A percentile compares a stretch with the other conserved stretches of the same genome.
Evolutionary conservation across 1,140 invertebrate genomes (phyloP).

Genomic region (Tenebrio molitor): DNA sequence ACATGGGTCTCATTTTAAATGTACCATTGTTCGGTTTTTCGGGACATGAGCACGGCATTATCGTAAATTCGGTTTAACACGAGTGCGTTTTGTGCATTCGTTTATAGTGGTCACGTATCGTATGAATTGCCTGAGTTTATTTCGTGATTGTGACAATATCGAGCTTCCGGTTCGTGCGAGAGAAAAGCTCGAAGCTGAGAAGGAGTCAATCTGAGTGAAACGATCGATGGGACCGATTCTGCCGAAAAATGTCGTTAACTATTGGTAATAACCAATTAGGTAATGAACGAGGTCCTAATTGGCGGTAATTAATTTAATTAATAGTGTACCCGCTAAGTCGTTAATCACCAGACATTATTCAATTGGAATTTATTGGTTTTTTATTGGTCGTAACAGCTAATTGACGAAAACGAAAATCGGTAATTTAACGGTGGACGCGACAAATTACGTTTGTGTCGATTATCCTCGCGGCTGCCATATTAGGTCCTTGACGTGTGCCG

Average conservation of each 20-base stretch:
- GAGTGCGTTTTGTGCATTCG: conserved; percentile 1
- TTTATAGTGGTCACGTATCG: conserved; percentile 21
- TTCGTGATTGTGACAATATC: conserved; percentile 22
- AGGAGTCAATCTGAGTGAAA: conserved; percentile 22
- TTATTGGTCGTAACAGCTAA: conserved; percentile 6
- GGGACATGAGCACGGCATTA: conserved; percentile 13
- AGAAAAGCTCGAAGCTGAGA: too few species aligned
- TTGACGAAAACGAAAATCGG: not conserved
- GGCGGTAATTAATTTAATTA: conserved; percentile 1
- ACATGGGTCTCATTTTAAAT: conserved; percentile 20
- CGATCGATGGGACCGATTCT: too few species aligned
- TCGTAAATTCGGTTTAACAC: conserved; percentile 17
- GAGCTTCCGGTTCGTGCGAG: not conserved
- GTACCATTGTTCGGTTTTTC: conserved; percentile 26
- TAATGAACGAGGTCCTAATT: not conserved
- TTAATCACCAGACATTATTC: not conserved
- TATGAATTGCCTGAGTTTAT: conserved; percentile 11
- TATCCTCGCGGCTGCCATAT: conserved; percentile 14
- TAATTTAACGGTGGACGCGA: conserved; percentile 2
- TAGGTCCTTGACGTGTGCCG: not conserved
- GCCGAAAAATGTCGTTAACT: not conserved
- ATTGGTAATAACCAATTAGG: not conserved
- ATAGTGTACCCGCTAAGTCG: not conserved
- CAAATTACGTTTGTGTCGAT: conserved; percentile 30
- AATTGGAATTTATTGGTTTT: conserved; percentile 4